Evolutionary conservation across 2,113 vertebrate species (phyloP).

Genomic region (Melospiza georgiana): DNA sequence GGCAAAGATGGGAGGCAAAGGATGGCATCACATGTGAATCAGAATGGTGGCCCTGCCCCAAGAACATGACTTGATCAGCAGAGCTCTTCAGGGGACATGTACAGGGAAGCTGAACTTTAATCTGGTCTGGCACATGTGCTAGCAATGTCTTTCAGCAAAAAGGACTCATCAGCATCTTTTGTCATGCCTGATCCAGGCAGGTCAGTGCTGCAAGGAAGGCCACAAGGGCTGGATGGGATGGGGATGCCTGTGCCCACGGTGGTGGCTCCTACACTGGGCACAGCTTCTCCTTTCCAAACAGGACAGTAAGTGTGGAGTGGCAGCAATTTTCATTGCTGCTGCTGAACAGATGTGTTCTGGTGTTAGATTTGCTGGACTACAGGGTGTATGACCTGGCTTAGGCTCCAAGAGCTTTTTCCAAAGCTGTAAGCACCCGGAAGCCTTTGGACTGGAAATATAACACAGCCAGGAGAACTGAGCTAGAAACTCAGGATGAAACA

Average conservation of each 20-base stretch:
- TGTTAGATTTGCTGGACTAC: background rate
- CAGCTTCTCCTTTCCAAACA: background rate
- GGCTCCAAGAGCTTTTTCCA: background rate
- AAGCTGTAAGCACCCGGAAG: background rate
- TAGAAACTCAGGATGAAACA: background rate
- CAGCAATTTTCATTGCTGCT: background rate
- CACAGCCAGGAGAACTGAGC: background rate
- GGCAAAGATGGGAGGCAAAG: background rate
- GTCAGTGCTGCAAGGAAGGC: accelerated
- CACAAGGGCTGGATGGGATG: accelerated
- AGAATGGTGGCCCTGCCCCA: background rate
- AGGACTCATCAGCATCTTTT: background rate
- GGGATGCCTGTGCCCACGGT: background rate
- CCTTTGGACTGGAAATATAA: background rate
- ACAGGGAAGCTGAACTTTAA: background rate
- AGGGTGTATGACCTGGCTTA: background rate
- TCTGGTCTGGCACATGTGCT: background rate
- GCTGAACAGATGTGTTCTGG: background rate
- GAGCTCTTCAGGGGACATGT: background rate
- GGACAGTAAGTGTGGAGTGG: background rate
- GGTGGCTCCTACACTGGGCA: accelerated
- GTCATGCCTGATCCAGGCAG: background rate
- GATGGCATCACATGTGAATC: accelerated
- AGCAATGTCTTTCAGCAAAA: background rate
- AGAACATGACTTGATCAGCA: background rate